Evolutionary conservation across 2,888 invertebrate genomes (phyloP), one percentile per base, ranked within the genome.

Genomic region (Eristalis tenax): DNA sequence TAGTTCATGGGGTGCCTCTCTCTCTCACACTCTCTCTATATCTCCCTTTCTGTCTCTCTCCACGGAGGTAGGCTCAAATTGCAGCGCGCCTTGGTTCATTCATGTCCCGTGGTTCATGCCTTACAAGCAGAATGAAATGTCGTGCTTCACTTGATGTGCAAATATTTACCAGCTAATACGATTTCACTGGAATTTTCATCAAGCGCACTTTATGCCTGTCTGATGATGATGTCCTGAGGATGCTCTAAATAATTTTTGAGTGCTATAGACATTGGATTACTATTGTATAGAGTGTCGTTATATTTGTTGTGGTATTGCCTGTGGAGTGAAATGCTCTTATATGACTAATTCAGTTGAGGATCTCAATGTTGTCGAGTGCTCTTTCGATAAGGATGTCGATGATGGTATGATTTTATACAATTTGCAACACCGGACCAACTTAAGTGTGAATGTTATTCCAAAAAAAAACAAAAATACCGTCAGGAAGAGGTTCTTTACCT

Each of bases 161-260:
- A 83, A 78, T 57, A 78, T 83, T 81, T 86, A 23, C 38, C 28
- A 83, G 69, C 70, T 86, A 83, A 86, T 86, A 63, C 74, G 86
- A 75, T 86, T 86, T 57, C 15, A 43, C 40, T 56, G 70, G 73
- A 78, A 75, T 78, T 69, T 40, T 28, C 59, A 40, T 43, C 69
- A 69, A 77, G 64, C 15, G 38, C 71, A 73, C 81, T 85, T 77
- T 56, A 57, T 64, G 68, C 40, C 64, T 81, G 32, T 85, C 68
- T 73, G 70, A 63, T 76, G 70, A 63, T 76, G 38, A 57, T 70
- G 38, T 13, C 13, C 13, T 38, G 38, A 38, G 38, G 38, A 38
- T 38, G 38, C 38, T 75, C 75, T 66, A 66, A 75, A 65, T 26
- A 22, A 43, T 64, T 75, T 80, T 71, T 13, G 50, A 83, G 69